Evolutionary conservation across 2,113 vertebrate species (phyloP), one percentile per base, ranked within the genome.

Genomic region (Perca fluviatilis): DNA sequence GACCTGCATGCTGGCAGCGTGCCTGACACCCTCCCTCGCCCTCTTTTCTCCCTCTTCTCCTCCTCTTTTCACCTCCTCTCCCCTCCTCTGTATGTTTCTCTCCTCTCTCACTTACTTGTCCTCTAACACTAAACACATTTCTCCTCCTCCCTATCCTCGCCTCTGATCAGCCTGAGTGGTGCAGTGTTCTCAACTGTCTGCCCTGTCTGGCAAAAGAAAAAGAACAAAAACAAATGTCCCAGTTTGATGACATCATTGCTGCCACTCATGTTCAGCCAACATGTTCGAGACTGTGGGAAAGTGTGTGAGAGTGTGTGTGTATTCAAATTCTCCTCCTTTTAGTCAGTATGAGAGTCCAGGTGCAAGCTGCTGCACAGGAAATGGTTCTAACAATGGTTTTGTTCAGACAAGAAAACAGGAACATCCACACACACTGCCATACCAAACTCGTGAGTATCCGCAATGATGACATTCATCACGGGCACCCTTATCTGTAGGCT

Each of bases 1-100:
- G 85, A 83, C 80, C 89, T 84, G 92, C 91, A 94, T 90, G 88
- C 88, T 94, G 92, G 88, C 92, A 83, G 47, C 19, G 16, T 71
- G 91, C 92, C 92, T 33, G 62, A 65, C 85, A 74, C 69, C 69
- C 70, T 61, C 83, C 61, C 70, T 64, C 36, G 25, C 65, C 75
- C 78, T 58, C 36, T 78, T 74, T 50, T 73, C 58, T 51, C 58
- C 50, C 15, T 49, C 49, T 27, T 46, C 69, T 74, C 60, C 56
- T 56, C 67, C 47, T 68, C 40, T 23, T 74, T 84, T 67, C 60
- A 49, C 53, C 50, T 56, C 65, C 63, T 63, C 56, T 77, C 69
- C 5, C 56, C 11, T 57, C 43, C 53, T 51, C 73, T 79, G 30
- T 62, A 74, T n/a, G 49, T 51, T 56, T 61, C 71, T 74, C 47